Evolutionary conservation across 2,888 invertebrate species (phyloP).

Genomic region (Acrobasis repandana): DNA sequence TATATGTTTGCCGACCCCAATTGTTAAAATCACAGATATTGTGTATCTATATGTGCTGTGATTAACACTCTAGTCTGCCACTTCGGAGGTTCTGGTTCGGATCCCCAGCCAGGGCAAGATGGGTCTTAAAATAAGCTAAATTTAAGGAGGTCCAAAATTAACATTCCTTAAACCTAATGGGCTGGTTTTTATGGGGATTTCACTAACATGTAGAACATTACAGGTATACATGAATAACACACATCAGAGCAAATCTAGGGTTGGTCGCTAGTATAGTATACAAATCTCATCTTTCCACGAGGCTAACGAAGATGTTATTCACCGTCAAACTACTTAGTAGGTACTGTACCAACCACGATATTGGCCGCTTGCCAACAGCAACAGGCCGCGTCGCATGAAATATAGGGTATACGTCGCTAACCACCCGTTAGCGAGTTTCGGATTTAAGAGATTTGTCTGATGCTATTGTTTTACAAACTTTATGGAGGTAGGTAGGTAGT

Average conservation of each 20-base stretch:
- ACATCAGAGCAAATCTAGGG: not conserved
- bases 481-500: not conserved
- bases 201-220: too few species aligned
- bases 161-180: too few species aligned
- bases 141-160: too few species aligned
- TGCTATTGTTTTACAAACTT: not conserved
- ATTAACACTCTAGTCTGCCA: too few species aligned
- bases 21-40: too few species aligned
- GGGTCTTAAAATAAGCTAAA: too few species aligned
- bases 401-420: not conserved
- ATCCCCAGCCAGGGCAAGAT: too few species aligned
- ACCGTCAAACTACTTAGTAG: not conserved
- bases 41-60: too few species aligned
- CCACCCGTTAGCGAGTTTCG: not conserved
- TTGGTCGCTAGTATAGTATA: not conserved
- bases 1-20: too few species aligned
- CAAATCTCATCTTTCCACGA: not conserved
- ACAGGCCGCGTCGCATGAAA: slow-evolving; percentile 2
- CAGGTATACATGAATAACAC: too few species aligned
- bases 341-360: not conserved
- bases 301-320: not conserved
- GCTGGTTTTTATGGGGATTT: too few species aligned
- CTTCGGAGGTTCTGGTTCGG: too few species aligned
- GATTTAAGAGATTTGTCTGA: not conserved
- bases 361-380: not conserved